These are phyloP conservation scores for Drosophila trichaetosa DNA, from an alignment of 2,888 invertebrate genomes.

Conservation along the genomic window DNA sequence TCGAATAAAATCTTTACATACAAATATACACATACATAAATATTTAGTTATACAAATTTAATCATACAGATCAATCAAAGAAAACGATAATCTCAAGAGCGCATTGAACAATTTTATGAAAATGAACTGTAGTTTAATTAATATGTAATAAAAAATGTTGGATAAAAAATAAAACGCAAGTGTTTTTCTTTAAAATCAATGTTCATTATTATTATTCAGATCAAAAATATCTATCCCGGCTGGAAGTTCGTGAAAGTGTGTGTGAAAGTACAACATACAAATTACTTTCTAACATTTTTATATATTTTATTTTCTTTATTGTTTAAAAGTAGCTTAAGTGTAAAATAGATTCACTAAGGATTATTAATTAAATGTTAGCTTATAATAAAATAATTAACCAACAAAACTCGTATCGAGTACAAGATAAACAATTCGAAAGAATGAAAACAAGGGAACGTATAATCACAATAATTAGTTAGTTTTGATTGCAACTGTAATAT, in stretches of 20 bases:
- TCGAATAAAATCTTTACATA: slow-evolving; percentile 59
- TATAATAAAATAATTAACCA: slow-evolving; percentile 69
- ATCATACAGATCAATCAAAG: slow-evolving; percentile 36
- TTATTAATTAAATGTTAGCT: slow-evolving; percentile 62
- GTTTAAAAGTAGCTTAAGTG: slow-evolving; percentile 54
- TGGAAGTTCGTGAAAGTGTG: background rate
- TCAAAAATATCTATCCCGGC: background rate
- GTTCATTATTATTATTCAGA: background rate
- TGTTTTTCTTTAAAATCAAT: background rate
- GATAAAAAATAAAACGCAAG: slow-evolving; percentile 54
- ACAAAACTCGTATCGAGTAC: slow-evolving; percentile 70
- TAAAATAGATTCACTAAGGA: slow-evolving; percentile 60
- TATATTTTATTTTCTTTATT: slow-evolving; percentile 34
- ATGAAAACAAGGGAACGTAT: slow-evolving; percentile 42
- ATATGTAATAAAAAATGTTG: slow-evolving; percentile 74
- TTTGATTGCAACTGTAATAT: slow-evolving; percentile 35
- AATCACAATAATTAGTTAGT: slow-evolving; percentile 66
- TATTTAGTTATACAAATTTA: slow-evolving; percentile 65
- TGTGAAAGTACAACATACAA: background rate
- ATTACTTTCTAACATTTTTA: slow-evolving; percentile 1
- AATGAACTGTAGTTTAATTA: slow-evolving; percentile 67
- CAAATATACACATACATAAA: slow-evolving; percentile 53
- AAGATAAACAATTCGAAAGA: slow-evolving; percentile 61
- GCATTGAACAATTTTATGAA: slow-evolving; percentile 74
- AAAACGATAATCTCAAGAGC: slow-evolving; percentile 62